Evolutionary conservation across 2,113 vertebrate genomes (phyloP), one percentile per base, ranked within the genome.

Genomic region (Oreochromis tanganicae): DNA sequence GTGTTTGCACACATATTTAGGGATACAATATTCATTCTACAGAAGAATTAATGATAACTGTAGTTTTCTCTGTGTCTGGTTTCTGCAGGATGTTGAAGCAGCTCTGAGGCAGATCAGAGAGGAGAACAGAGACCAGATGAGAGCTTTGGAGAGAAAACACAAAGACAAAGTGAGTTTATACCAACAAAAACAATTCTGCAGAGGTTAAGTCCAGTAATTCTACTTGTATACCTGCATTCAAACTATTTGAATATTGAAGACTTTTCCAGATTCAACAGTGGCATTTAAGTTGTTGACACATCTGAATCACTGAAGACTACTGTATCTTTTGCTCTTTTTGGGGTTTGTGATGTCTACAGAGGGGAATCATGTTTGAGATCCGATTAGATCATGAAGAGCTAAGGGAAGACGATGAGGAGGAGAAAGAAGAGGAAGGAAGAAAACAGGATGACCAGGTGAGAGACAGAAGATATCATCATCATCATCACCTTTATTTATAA

Each of bases 341-440:
- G 19, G 34, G 5, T 81, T 27, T 38, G 41, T 50, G 4, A 2
- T 16, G 4, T 48, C 46, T 90, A 54, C 94, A 99, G 98, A 97
- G 95, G 87, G 98, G 96, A 84, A 86, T 98, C 89, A 98, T 96
- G 94, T 99, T 99, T 96, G 97, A 99, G 95, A 97, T 99, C 86
- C 93, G 95, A 79, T 92, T 98, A 50, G 92, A 97, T 24, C 96
- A 97, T 46, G 89, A 93, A 12, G 81, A 17, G 32, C 79, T 3
- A 29, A 90, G 91, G 61, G 95, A 96, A 94, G 95, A 87, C 0
- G 14, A 9, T 5, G 81, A 87, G 17, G 43, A 80, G 61, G 48
- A 83, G 9, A 32, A 68, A 59, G 81, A 93, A 19, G 57, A 57
- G 17, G 55, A 46, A 66, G 5, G 17, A 83, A 21, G 17, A 21